Evolutionary conservation across 2,888 invertebrate genomes (phyloP), one percentile per base, ranked within the genome.

Genomic region (Drosophila meridionalis): DNA sequence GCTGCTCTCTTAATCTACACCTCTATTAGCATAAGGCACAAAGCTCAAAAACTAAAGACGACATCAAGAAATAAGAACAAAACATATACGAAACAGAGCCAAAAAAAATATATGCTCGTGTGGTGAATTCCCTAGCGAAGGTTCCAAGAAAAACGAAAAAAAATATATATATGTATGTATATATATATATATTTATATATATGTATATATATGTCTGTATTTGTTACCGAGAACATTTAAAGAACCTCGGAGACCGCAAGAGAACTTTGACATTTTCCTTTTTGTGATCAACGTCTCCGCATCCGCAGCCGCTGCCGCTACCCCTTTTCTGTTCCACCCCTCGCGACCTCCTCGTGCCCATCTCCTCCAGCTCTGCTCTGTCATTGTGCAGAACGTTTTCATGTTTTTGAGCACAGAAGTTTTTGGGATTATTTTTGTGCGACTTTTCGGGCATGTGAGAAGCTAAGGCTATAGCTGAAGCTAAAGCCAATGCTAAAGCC

Each of bases 231-330:
- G 83, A 86, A 87, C 87, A 88, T 89, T 87, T 83, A 82, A 87
- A 82, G 89, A 87, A 89, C 84, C 83, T 87, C 80, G 76, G 76
- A 88, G 87, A 88, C 87, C 87, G 78, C 84, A 88, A 78, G 76
- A 86, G 83, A 83, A 84, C 88, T 87, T 89, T 89, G 85, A 88
- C 90, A 88, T 89, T 89, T 88, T 81, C 82, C 70, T 78, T 80
- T 80, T 82, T 83, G 77, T 79, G 87, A 84, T 85, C 80, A 82
- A 80, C 87, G 83, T 82, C 73, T 79, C 59, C 47, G 70, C 66
- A 75, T 65, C 52, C 60, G 66, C 61, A 50, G 63, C 36, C 50
- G 48, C 52, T 20, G 36, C 28, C 66, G 42, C 66, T n/a, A 26
- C 38, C 20, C 20, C 20, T 20, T 20, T 56, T 6, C 56, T 40